These are phyloP conservation scores for Sinocyclocheilus maitianheensis DNA, from an alignment of 2,113 vertebrate genomes.

Conservation along the genomic window DNA sequence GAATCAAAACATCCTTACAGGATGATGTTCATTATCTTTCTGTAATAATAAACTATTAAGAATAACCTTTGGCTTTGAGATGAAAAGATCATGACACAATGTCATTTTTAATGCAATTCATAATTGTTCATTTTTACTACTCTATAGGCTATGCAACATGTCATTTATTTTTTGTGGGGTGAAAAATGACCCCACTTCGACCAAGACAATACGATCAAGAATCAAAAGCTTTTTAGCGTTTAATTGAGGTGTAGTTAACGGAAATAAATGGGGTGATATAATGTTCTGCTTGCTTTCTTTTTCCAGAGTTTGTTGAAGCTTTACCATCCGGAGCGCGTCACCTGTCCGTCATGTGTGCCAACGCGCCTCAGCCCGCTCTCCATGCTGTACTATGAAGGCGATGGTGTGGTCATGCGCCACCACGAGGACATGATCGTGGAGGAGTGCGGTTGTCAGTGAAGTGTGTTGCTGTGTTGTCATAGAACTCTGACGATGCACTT, in stretches of 20 bases:
- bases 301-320: constrained; percentile 84
- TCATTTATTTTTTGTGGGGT: too few relatives aligned
- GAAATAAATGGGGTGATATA: fast-evolving
- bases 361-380: constrained; percentile 82
- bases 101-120: too few relatives aligned
- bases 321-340: constrained; percentile 80
- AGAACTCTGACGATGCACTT: not conserved
- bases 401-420: constrained; percentile 78
- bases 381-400: constrained; percentile 88
- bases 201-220: too few relatives aligned
- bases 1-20: too few relatives aligned
- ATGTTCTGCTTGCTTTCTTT: not conserved
- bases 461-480: not conserved
- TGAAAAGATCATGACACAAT: too few relatives aligned
- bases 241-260: not conserved
- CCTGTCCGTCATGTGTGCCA: constrained; percentile 79
- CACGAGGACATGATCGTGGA: constrained; percentile 90
- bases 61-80: too few relatives aligned
- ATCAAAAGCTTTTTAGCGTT: not conserved
- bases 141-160: too few relatives aligned
- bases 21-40: too few relatives aligned
- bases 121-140: too few relatives aligned
- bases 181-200: too few relatives aligned
- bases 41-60: too few relatives aligned
- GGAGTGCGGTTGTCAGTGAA: constrained; percentile 86